These are phyloP conservation scores for Ptilodon capucinus DNA, from an alignment of 2,888 invertebrate genomes.

Conservation along the genomic window DNA sequence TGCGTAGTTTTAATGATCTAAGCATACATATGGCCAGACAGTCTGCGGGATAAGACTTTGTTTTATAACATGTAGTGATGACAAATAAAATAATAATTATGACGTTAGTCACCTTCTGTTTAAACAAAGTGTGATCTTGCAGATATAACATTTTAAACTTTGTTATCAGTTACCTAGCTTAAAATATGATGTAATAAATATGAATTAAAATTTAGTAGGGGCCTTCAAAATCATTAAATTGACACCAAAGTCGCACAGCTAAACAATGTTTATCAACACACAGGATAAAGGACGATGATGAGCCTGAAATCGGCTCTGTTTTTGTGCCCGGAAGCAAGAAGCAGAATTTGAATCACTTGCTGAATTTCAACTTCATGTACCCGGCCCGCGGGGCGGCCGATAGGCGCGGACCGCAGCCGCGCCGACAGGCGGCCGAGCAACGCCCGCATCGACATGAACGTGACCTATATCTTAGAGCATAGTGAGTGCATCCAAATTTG, in stretches of 20 bases:
- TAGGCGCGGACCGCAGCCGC: conserved; percentile 55
- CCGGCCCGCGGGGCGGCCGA: conserved; percentile 81
- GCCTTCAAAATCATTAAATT: too few species aligned
- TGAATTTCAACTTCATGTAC: conserved; percentile 97
- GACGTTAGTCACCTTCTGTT: too few species aligned
- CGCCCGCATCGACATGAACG: conserved; percentile 90
- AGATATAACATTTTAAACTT: background rate
- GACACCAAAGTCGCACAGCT: too few species aligned
- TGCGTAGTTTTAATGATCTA: background rate
- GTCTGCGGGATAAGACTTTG: background rate
- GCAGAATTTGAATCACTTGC: conserved; percentile 96
- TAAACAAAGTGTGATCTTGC: background rate
- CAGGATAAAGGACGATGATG: conserved; percentile 81
- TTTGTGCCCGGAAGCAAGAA: conserved; percentile 93
- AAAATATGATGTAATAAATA: too few species aligned
- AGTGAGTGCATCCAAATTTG: too few species aligned
- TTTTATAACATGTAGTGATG: too few species aligned
- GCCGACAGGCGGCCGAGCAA: conserved; percentile 54
- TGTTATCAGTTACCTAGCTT: background rate
- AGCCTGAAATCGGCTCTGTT: conserved; percentile 91
- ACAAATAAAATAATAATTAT: too few species aligned
- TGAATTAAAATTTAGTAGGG: too few species aligned
- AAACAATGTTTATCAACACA: background rate
- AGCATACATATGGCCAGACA: background rate
- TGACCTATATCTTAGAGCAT: conserved; percentile 96